Base-by-base conservation (phyloP, 2,888 invertebrate species). In the Apamea monoglypha region DNA sequence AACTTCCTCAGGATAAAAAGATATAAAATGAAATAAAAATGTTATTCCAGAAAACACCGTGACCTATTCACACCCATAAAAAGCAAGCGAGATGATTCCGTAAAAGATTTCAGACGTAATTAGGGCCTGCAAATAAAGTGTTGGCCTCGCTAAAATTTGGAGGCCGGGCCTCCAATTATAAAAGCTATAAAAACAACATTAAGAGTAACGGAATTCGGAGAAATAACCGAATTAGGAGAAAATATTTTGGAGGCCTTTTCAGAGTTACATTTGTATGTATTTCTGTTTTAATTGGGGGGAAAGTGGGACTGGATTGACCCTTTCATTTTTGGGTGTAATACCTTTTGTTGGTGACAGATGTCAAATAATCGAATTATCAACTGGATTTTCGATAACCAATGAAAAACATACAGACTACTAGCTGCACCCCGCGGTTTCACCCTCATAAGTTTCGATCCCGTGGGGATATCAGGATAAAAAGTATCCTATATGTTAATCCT, bases 121-220 rank as follows among this genome's bases (percentile, higher is more conserved):
- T 87, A 87, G 78, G 64, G 50, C 50, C 87, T 74, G 79, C 61
- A 87, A 84, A 87, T 87, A 87, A 84, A 84, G 40, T 66, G 83
- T 69, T 44, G 68, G 83, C 69, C 76, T 72, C 63, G 56, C 40
- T 83, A 12, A 71, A 87, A 53, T 87, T 83, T n/a, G 14, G 70
- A 71, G 84, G 87, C 87, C 63, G 53, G 56, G 40, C 66, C 53
- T 64, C 44, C 76, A 83, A 87, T 87, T 88, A 87, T 73, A 64
- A 87, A 75, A 59, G 89, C 70, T 32, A 80, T 87, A 78, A 88
- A 87, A 87, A 56, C 69, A 68, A 80, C 86, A 59, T 85, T 80
- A 82, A 76, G n/a, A 44, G 61, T 78, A 36, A 77, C 50, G 18
- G 64, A 81, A 77, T 76, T 80, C 18, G 40, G 70, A 70, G 70